A percentile compares a stretch with the other conserved stretches of the same genome.
These are phyloP conservation scores for Drosophila nannoptera DNA, from an alignment of 1,140 invertebrate species.

Conservation along the genomic window DNA sequence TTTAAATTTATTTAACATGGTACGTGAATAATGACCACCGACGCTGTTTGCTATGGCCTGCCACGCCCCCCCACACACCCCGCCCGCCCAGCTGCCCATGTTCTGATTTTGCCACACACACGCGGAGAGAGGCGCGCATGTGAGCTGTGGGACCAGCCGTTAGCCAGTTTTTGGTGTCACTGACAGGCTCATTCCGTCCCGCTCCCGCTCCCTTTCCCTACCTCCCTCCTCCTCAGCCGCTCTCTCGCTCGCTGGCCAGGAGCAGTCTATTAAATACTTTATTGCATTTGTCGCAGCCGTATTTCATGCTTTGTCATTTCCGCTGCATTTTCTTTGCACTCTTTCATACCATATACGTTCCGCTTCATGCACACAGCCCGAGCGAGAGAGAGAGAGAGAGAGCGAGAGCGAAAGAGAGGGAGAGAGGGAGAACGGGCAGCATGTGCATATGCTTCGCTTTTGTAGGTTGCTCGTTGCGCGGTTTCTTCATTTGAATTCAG, in stretches of 20 bases:
- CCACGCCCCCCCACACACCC: conserved; percentile 37
- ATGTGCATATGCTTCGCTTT: conserved; percentile 37
- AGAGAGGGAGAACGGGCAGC: conserved; percentile 6
- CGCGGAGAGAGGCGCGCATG: too few species aligned
- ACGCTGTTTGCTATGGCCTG: conserved; percentile 42
- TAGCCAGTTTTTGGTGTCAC: conserved; percentile 54
- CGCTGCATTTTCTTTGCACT: conserved; percentile 75
- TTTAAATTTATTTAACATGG: conserved; percentile 77
- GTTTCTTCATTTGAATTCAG: conserved; percentile 77
- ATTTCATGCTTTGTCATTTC: conserved; percentile 78
- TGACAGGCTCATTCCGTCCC: conserved; percentile 45
- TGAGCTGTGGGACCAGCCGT: not conserved
- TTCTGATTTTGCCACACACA: conserved; percentile 5
- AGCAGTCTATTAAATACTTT: conserved; percentile 78
- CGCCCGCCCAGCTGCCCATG: conserved; percentile 13
- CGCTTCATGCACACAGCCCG: not conserved
- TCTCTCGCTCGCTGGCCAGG: conserved; percentile 49
- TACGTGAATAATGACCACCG: conserved; percentile 75
- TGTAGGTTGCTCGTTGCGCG: conserved; percentile 42
- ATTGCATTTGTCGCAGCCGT: conserved; percentile 77
- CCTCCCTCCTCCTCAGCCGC: not conserved
- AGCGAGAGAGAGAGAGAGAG: too few species aligned
- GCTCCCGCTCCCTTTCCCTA: too few species aligned
- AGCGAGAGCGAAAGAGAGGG: too few species aligned
- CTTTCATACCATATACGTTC: conserved; percentile 20